Evolutionary conservation across 2,888 invertebrate species (phyloP), one percentile per base, ranked within the genome.

Genomic region (Temnothorax ravouxi): DNA sequence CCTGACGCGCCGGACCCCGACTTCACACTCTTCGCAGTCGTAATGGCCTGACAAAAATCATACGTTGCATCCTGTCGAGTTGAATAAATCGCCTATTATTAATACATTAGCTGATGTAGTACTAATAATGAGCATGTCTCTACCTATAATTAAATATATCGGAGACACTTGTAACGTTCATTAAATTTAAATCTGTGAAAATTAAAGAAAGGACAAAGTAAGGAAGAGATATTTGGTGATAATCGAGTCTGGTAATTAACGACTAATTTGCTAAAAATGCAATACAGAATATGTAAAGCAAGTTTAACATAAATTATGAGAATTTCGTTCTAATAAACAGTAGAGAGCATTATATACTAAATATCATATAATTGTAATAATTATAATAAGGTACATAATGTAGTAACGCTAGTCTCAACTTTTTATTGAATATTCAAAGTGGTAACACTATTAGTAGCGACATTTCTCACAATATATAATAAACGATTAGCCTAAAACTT

Each of bases 391-490:
- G 56, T 71, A 71, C 47, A 80, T 80, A 71, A 71, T 71, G 59
- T 50, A 80, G 71, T 80, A 80, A 80, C 79, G 71, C 79, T 80
- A 80, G 47, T 71, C 87, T 92, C 90, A 92, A 91, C 89, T 86
- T 91, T 93, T 93, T 93, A 93, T 93, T 93, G 89, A 91, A 90
- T 93, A 93, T 93, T 93, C 90, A 92, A 92, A 92, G 90, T 92
- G 92, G 91, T 93, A 93, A 93, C 92, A 93, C 93, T 93, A 92
- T 92, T 77, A 88, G 84, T 89, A 88, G 90, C 87, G 89, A 92
- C 89, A 91, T 89, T 91, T 88, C 84, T 90, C 87, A 76, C 88
- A 88, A 86, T 77, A 85, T 88, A 79, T 92, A 90, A 88, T 91
- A 90, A 91, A 91, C 87, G 89, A 88, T 89, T 90, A 90, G 67